These are phyloP conservation scores for Heteromurus nitidus DNA, from an alignment of 2,888 invertebrate genomes.

Conservation along the genomic window DNA sequence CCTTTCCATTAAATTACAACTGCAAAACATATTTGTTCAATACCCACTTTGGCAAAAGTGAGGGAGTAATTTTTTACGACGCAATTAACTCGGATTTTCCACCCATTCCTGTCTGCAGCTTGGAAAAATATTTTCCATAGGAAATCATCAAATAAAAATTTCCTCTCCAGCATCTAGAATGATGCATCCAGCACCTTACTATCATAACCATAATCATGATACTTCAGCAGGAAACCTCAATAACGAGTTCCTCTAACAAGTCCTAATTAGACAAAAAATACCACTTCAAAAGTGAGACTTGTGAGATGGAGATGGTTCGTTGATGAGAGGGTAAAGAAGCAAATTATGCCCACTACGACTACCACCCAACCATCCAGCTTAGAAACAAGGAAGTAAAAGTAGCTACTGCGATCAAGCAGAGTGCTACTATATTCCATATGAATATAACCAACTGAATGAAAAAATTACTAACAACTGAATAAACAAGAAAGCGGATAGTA, in stretches of 20 bases:
- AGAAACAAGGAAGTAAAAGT: too few species aligned
- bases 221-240: slow-evolving; percentile 22
- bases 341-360: too few species aligned
- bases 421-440: too few species aligned
- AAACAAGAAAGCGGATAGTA: too few species aligned
- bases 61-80: slow-evolving; percentile 10
- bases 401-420: too few species aligned
- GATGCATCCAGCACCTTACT: slow-evolving; percentile 34
- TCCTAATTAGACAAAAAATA: slow-evolving; percentile 39
- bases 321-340: too few species aligned
- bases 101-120: neutral
- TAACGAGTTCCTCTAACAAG: slow-evolving; percentile 35
- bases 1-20: too few species aligned
- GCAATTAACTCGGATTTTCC: slow-evolving; percentile 20
- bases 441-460: too few species aligned
- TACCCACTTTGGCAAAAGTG: neutral
- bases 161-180: slow-evolving; percentile 18
- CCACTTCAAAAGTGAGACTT: too few species aligned
- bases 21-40: neutral
- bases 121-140: neutral
- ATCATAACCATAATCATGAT: slow-evolving; percentile 48
- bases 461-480: too few species aligned
- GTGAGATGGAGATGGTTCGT: too few species aligned
- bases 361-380: too few species aligned
- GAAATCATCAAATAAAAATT: slow-evolving; percentile 14